These are phyloP conservation scores for Mesitornis unicolor DNA, from an alignment of 2,113 vertebrate genomes.

Conservation along the genomic window DNA sequence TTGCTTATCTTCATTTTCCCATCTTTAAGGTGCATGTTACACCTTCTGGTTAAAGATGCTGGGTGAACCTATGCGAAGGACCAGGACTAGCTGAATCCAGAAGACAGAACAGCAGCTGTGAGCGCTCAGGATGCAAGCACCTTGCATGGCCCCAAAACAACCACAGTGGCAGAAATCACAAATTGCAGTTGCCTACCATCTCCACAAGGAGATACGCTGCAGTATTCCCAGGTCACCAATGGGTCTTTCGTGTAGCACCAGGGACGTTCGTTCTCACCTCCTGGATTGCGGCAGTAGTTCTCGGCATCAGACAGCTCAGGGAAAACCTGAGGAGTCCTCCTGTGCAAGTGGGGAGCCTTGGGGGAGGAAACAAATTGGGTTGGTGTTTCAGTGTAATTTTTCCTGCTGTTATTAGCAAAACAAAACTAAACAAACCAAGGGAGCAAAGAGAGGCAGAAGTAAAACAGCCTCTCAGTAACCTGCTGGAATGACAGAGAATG, in stretches of 20 bases:
- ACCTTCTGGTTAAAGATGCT: neutral
- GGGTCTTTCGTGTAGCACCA: conserved; percentile 87
- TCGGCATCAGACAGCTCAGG: conserved; percentile 82
- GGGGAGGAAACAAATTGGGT: neutral
- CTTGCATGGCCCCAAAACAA: neutral
- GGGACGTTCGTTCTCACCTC: conserved; percentile 82
- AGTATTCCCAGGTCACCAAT: conserved; percentile 87
- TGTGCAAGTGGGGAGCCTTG: conserved; percentile 83
- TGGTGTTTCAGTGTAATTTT: neutral
- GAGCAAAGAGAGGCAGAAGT: neutral
- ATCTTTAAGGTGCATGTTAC: neutral
- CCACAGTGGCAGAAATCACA: neutral
- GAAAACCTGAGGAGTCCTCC: conserved; percentile 80
- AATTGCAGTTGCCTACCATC: conserved; percentile 41
- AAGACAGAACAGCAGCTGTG: neutral
- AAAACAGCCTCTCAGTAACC: neutral
- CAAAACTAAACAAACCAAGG: neutral
- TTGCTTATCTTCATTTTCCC: neutral
- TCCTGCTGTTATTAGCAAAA: neutral
- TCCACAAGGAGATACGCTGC: conserved; percentile 77
- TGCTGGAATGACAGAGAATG: neutral
- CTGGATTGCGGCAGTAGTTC: conserved; percentile 89
- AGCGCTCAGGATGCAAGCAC: neutral
- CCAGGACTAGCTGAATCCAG: neutral
- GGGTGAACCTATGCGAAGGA: neutral